A percentile compares a stretch with the other conserved stretches of the same genome.
phyloP scores from a whole-genome alignment of 2,113 vertebrate species.

The Orcinus orca region DNA sequence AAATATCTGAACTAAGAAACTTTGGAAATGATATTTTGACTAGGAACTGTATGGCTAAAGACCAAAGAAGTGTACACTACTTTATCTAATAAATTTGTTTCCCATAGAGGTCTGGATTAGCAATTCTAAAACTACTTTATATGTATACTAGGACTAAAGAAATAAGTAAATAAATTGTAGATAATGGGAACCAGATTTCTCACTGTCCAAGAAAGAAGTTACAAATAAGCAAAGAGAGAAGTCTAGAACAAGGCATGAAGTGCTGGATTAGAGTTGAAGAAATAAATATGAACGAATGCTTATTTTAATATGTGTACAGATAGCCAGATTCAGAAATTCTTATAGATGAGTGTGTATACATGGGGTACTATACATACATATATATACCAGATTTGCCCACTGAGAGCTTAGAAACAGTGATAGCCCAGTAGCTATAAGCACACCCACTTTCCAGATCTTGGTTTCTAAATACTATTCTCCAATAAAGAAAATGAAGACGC shows the following conservation, averaged over 20 bases:
- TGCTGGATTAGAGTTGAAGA: no score
- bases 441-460: not conserved
- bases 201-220: no score
- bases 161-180: no score
- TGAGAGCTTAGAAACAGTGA: not conserved
- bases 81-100: not conserved
- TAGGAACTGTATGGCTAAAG: not conserved
- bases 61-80: not conserved
- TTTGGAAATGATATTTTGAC: not conserved
- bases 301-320: not conserved
- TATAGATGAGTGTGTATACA: not conserved
- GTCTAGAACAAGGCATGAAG: no score
- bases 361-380: not conserved
- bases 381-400: not conserved
- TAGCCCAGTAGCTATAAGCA: not conserved
- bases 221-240: no score
- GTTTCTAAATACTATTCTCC: not conserved
- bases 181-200: no score
- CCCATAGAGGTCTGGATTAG: not conserved
- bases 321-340: not conserved
- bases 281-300: not conserved
- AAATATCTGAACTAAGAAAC: not conserved
- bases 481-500: not conserved
- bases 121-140: no score
- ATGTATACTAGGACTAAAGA: no score